Conservation (phyloP, 2,797 vertebrate species). For the Leptoclinus maculatus region DNA sequence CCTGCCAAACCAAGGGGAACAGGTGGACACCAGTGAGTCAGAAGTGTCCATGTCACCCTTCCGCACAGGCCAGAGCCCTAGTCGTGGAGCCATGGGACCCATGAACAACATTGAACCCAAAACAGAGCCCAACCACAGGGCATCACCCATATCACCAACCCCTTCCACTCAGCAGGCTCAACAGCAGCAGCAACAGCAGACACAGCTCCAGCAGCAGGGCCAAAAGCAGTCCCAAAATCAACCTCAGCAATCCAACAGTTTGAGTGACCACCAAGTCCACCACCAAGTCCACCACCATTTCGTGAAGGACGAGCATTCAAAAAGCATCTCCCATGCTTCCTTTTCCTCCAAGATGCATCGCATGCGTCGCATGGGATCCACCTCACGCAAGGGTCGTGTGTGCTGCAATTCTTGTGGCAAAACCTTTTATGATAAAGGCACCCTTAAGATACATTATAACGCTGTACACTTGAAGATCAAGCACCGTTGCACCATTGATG, state of each 20-base stretch:
- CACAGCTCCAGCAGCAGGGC: conserved; percentile 78
- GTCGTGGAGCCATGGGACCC: conserved; percentile 88
- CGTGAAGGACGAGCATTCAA: conserved; percentile 86
- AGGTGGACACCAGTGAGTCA: conserved; percentile 95
- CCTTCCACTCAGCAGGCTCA: conserved; percentile 84
- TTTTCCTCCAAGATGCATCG: conserved; percentile 98
- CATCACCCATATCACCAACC: conserved; percentile 92
- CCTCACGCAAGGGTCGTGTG: conserved; percentile 96
- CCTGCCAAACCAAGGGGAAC: conserved; percentile 93
- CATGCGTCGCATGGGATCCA: conserved; percentile 96
- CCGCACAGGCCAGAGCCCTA: conserved; percentile 90
- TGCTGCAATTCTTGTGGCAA: conserved; percentile 99
- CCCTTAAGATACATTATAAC: conserved; percentile 98
- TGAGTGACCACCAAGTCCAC: conserved; percentile 82
- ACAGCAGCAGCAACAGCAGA: conserved; percentile 77
- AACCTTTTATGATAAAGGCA: conserved; percentile 93
- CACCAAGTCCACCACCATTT: conserved; percentile 84
- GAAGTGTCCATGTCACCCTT: conserved; percentile 97
- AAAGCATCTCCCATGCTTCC: conserved; percentile 90
- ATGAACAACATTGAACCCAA: conserved; percentile 96
- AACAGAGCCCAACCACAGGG: conserved; percentile 90
- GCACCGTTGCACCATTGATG: conserved; percentile 95
- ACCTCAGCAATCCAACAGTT: conserved; percentile 71
- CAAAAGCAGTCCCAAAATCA: conserved; percentile 79
- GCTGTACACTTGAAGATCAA: conserved; percentile 99